A percentile compares a stretch with the other conserved stretches of the same genome.
Conservation (phyloP, 2,797 vertebrate species). For the Anguilla anguilla region DNA sequence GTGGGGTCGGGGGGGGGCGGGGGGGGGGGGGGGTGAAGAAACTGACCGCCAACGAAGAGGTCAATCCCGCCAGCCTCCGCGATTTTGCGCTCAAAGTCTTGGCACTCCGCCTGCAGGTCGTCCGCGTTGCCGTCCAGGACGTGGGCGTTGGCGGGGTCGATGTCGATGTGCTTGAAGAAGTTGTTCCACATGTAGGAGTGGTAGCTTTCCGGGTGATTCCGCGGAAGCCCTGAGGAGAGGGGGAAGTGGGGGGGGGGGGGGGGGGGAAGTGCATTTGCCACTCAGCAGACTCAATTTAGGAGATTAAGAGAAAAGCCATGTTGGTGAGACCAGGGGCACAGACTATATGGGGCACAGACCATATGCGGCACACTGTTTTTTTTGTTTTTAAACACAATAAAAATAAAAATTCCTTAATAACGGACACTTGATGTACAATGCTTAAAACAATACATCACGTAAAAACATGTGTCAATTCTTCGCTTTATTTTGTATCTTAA, state of each 20-base stretch:
- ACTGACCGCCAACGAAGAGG: conserved; percentile 93
- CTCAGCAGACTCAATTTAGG: neutral
- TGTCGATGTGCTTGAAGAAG: conserved; percentile 95
- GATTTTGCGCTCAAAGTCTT: conserved; percentile 88
- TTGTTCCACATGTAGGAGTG: conserved; percentile 99
- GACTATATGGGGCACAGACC: too few species aligned
- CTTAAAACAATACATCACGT: too few species aligned
- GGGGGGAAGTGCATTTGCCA: neutral
- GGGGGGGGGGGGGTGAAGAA: too few species aligned
- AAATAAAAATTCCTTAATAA: too few species aligned
- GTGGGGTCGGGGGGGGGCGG: too few species aligned
- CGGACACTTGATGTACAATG: too few species aligned
- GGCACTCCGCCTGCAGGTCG: conserved; percentile 83
- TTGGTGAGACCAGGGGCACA: neutral
- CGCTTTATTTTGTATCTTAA: too few species aligned
- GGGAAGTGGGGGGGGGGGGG: too few species aligned
- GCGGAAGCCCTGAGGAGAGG: conserved; percentile 78
- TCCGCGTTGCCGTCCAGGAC: conserved; percentile 89
- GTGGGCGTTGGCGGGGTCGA: conserved; percentile 86
- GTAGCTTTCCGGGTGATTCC: conserved; percentile 92
- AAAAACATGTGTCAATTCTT: too few species aligned
- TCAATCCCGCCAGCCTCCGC: conserved; percentile 88
- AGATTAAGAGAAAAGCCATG: neutral
- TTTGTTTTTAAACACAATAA: too few species aligned
- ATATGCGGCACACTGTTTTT: too few species aligned